Conservation (phyloP, 2,797 vertebrate species). For the Helostoma temminkii region DNA sequence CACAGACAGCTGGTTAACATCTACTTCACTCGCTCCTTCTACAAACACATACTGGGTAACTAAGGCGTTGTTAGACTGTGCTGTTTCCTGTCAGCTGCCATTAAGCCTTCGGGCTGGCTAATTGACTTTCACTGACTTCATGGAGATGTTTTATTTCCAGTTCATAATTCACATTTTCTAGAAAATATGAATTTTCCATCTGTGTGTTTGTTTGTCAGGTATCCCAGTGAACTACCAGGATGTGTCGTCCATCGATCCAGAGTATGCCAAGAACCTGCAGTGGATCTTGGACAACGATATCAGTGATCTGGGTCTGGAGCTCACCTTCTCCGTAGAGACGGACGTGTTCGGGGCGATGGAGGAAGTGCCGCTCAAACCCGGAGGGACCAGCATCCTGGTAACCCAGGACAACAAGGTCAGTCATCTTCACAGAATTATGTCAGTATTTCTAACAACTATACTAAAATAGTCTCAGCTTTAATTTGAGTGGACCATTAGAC, state of each 20-base stretch:
- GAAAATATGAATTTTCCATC: not conserved
- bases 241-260: conserved; percentile 98
- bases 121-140: too few species aligned
- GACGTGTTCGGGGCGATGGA: conserved; percentile 99
- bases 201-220: conserved; percentile 77
- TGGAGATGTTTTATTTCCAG: too few species aligned
- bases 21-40: conserved; percentile 99
- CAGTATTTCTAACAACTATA: too few species aligned
- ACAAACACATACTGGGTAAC: conserved; percentile 99
- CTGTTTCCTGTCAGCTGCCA: too few species aligned
- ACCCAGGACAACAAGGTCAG: conserved; percentile 97
- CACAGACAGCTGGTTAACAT: conserved; percentile 98
- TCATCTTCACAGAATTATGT: not conserved
- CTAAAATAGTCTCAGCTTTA: too few species aligned
- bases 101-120: too few species aligned
- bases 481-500: too few species aligned
- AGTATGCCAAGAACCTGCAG: conserved; percentile 98
- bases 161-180: too few species aligned
- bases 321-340: conserved; percentile 98
- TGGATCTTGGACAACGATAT: conserved; percentile 99
- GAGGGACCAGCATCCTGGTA: conserved; percentile 92
- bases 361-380: conserved; percentile 95
- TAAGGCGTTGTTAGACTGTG: too few species aligned
- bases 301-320: conserved; percentile 95
- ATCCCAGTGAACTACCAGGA: conserved; percentile 99